A percentile compares a stretch with the other conserved stretches of the same genome.
phyloP scores from a whole-genome alignment of 2,113 vertebrate species.

The Heterotilapia buettikoferi region DNA sequence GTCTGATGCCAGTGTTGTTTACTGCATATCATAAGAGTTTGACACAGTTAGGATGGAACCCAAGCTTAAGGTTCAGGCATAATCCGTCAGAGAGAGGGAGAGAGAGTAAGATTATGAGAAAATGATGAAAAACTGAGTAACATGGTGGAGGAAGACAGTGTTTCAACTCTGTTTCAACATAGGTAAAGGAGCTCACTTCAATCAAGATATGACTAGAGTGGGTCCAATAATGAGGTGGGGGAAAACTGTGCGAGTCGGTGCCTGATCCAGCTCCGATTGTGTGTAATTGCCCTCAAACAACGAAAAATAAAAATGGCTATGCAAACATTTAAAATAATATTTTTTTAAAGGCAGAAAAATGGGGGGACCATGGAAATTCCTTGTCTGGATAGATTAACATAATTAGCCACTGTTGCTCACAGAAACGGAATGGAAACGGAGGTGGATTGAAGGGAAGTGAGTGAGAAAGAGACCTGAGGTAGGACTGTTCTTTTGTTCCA shows the following conservation, averaged over 20 bases:
- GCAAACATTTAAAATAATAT: background rate
- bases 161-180: conserved; percentile 33
- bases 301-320: background rate
- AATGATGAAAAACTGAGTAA: conserved; percentile 58
- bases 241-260: background rate
- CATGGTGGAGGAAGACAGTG: conserved; percentile 7
- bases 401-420: conserved; percentile 22
- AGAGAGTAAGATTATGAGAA: conserved; percentile 34
- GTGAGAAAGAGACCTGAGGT: conserved; percentile 16
- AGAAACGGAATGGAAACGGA: background rate
- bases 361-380: background rate
- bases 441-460: conserved; percentile 10
- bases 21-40: conserved; percentile 37
- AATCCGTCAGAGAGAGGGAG: conserved; percentile 23
- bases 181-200: conserved; percentile 13
- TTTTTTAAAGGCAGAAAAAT: background rate
- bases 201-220: conserved; percentile 7
- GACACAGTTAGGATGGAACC: conserved; percentile 42
- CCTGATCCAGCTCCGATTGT: background rate
- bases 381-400: background rate
- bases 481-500: conserved; percentile 37
- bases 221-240: background rate
- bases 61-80: conserved; percentile 20
- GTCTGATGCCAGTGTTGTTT: conserved; percentile 23
- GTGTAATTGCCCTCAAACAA: conserved; percentile 13